Conservation (phyloP, 2,113 vertebrate species). For the Antechinus stuartii region DNA sequence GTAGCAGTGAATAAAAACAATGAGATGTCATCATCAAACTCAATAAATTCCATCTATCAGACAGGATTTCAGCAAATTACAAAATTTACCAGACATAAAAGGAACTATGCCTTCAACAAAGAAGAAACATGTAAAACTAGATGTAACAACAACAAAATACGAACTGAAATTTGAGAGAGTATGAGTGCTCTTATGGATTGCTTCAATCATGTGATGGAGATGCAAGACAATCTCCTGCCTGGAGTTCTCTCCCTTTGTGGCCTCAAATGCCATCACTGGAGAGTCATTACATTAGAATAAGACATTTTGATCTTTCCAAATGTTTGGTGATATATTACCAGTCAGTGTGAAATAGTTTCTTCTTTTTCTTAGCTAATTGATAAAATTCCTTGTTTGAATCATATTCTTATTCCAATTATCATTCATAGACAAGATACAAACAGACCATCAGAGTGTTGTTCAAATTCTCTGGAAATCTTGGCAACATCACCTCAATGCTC, state of each 20-base stretch:
- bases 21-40: not conserved
- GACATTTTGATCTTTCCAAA: not conserved
- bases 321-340: not conserved
- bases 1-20: not conserved
- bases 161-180: not conserved
- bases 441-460: not conserved
- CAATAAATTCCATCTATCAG: not conserved
- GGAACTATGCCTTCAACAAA: not conserved
- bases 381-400: not conserved
- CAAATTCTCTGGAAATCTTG: not conserved
- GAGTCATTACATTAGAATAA: not conserved
- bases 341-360: not conserved
- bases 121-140: not conserved
- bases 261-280: not conserved
- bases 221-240: not conserved
- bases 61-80: not conserved
- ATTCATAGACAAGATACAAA: not conserved
- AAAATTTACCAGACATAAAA: not conserved
- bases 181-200: not conserved
- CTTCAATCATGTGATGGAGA: not conserved
- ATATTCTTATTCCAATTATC: not conserved
- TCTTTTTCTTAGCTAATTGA: not conserved
- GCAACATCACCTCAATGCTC: not conserved
- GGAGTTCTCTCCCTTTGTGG: not conserved
- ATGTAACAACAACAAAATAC: not conserved